phyloP scores from a whole-genome alignment of 1,140 invertebrate species.

The Meloidogyne chitwoodi region DNA sequence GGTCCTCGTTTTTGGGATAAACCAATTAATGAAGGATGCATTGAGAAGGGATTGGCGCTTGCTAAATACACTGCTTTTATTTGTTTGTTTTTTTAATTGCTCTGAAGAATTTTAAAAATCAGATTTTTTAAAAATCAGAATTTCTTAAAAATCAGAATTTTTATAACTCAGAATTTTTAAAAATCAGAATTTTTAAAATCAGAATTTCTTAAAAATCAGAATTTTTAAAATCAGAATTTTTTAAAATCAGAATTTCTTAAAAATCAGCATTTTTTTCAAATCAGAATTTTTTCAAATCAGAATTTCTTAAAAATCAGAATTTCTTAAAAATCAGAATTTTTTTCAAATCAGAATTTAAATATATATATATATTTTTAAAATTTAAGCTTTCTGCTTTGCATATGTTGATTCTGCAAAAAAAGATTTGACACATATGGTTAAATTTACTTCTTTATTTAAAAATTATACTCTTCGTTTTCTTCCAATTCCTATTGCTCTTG shows the following conservation, averaged over 20 bases:
- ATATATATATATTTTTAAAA: background rate
- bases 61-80: slow-evolving; percentile 48
- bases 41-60: slow-evolving; percentile 48
- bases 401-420: background rate
- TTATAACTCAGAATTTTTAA: background rate
- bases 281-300: background rate
- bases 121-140: background rate
- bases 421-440: background rate
- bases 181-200: background rate
- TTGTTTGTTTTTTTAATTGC: slow-evolving; percentile 38
- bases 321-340: background rate
- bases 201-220: background rate
- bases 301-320: background rate
- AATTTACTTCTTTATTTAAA: background rate
- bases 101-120: background rate
- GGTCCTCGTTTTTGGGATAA: slow-evolving; percentile 57
- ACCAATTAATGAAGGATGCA: slow-evolving; percentile 54
- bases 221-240: background rate
- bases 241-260: background rate
- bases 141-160: background rate
- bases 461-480: slow-evolving; percentile 28
- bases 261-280: too few species aligned
- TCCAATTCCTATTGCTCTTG: slow-evolving; percentile 36
- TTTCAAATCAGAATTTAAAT: background rate
- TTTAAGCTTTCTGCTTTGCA: background rate